A percentile compares a stretch with the other conserved stretches of the same genome.
Conservation (phyloP, 2,113 vertebrate species). For the Barbus barbus region DNA sequence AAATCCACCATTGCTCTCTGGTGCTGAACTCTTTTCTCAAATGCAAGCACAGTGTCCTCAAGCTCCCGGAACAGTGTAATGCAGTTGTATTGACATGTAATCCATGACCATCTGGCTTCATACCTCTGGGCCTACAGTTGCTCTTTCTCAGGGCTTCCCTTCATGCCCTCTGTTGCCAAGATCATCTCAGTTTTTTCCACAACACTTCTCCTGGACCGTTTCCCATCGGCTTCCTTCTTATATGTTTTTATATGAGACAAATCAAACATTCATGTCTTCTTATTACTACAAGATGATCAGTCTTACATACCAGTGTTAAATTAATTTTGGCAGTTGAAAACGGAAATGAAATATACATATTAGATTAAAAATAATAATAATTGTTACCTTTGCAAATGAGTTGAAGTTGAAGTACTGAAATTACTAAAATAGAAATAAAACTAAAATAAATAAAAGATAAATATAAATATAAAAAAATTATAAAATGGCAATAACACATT, state of each 20-base stretch:
- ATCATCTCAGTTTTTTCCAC: neutral
- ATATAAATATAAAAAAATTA: too few species aligned
- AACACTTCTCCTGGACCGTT: neutral
- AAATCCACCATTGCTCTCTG: neutral
- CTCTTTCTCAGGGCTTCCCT: neutral
- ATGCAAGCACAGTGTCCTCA: neutral
- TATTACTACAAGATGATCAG: neutral
- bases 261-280: neutral
- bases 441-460: neutral
- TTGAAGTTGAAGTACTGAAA: too few species aligned
- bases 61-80: conserved; percentile 12
- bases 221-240: neutral
- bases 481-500: too few species aligned
- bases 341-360: too few species aligned
- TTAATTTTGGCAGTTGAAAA: neutral
- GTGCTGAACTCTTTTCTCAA: neutral
- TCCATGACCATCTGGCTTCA: neutral
- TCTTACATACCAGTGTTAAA: neutral
- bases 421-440: too few species aligned
- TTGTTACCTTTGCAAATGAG: too few species aligned
- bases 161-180: neutral
- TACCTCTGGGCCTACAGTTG: neutral
- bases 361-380: too few species aligned
- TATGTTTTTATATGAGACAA: neutral
- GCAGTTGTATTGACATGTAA: conserved; percentile 2